Base-by-base conservation (phyloP, 1,140 invertebrate species). In the Dendrolimus kikuchii region DNA sequence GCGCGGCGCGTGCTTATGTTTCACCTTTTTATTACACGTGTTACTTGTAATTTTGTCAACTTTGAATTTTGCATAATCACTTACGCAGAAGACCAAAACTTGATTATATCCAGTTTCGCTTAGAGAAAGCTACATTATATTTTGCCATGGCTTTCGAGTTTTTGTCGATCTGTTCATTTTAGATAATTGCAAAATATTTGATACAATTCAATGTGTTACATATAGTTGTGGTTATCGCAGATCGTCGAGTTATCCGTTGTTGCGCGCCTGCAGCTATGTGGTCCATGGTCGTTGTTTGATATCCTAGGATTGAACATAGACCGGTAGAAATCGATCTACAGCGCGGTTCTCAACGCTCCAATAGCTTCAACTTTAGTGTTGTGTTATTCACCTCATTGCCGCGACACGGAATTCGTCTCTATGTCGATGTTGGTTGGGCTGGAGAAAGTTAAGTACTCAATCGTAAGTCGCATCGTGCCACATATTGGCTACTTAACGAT, bases 381-480 rank as follows among this genome's bases (percentile, higher is more conserved):
- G 71, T 68, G 68, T 67, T 80, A 74, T 74, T 85, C 75, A 81
- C 72, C 66, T 77, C 71, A 68, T 66, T 78, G 73, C 71, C 71
- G 73, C 73, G 71, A 66, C 71, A 78, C 71, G 79, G 76, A 77
- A 81, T 81, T 74, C 62, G 70, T 71, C 56, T 23, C 50, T 5
- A 23, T 23, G 23, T 23, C 23, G 23, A 23, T 23, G 23, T 23
- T 23, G 23, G 23, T 23, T 23, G 36, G 37, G 8, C 7, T 3
- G 68, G 81, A 80, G 81, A 86, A 83, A 86, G 81, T 85, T 77
- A 76, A 79, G 71, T 74, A 76, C 75, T 55, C 63, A 66, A 64
- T 46, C 61, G 66, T 70, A 69, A 67, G 23, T 2, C 23, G 23
- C 23, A 65, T 68, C 68, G 77, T 76, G 68, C 77, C 59, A 80